Evolutionary conservation across 2,113 vertebrate species (phyloP), one percentile per base, ranked within the genome.

Genomic region (Emydura subglobosa): DNA sequence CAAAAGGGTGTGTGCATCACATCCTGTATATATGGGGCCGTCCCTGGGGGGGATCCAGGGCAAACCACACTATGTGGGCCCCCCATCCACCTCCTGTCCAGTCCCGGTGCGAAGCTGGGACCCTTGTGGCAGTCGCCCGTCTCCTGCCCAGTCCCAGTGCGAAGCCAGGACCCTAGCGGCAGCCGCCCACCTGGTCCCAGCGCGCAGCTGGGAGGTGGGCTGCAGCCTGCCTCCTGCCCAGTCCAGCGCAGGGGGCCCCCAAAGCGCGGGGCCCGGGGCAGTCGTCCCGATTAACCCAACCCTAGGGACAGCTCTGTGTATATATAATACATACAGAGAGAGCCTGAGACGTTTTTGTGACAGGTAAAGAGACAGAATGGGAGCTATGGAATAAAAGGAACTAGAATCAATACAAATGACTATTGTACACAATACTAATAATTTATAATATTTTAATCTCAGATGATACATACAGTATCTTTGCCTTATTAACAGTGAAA

Each of bases 401-500:
- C 2, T 5, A 7, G 47, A 65, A 79, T 6, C 78, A 82, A 6
- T n/a, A 54, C 50, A 91, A 85, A 5, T 84, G 7, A 39, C 82
- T 90, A 83, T 74, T 50, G 34, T 10, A n/a, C 11, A 53, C 9
- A 81, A 25, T 5, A 42, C 42, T 14, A 91, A 81, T 2, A n/a
- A 54, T 88, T 91, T 92, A 42, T 5, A 91, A 53, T 1, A 17
- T 79, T 86, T 92, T 53, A 2, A 21, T 84, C 55, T 88, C n/a
- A 21, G 10, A 22, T 92, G 2, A 11, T 91, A 49, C 7, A 19
- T 78, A 44, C 51, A 68, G 10, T 54, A 53, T 1, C 50, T 95
- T 82, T 89, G 31, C 84, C 39, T 89, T 50, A 6, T 13, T 87
- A 82, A 55, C 47, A 44, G 25, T 27, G 44, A 16, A 92, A 87